Evolutionary conservation across 2,797 vertebrate genomes (phyloP).

Genomic region (Clarias pachynema): DNA sequence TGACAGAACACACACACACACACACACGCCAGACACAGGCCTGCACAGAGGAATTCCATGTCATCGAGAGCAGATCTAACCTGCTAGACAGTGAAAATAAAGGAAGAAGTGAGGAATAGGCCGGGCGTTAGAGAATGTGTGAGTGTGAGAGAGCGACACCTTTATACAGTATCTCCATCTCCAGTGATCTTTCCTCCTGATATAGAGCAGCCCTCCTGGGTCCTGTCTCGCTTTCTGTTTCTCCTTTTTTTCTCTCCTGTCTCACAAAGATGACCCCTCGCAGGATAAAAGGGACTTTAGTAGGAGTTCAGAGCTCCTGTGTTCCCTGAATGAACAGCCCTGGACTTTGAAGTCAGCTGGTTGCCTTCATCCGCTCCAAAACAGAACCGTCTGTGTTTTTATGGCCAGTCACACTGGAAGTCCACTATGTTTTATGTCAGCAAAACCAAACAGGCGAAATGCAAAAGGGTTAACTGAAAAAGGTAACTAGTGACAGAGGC

Average conservation of each 20-base stretch:
- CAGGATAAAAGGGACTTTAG: constrained; percentile 53
- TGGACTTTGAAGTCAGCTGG: constrained; percentile 53
- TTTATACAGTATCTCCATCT: constrained; percentile 41
- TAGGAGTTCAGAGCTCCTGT: constrained; percentile 54
- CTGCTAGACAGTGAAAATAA: constrained; percentile 21
- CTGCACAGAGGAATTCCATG: constrained; percentile 21
- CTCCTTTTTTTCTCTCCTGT: constrained; percentile 5
- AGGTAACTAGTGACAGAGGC: background rate
- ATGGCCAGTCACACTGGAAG: constrained; percentile 45
- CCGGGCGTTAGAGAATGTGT: constrained; percentile 11
- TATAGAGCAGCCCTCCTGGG: constrained; percentile 24
- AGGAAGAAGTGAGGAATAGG: constrained; percentile 21
- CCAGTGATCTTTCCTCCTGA: constrained; percentile 34
- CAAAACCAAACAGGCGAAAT: constrained; percentile 26
- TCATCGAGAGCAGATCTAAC: constrained; percentile 16
- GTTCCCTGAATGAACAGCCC: constrained; percentile 37
- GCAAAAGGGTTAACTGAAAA: background rate
- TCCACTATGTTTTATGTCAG: constrained; percentile 28
- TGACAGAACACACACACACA: constrained; percentile 51
- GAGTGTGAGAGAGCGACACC: constrained; percentile 15
- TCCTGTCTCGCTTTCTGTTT: constrained; percentile 23
- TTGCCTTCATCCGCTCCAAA: constrained; percentile 17
- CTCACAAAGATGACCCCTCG: constrained; percentile 33
- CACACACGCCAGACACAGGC: background rate
- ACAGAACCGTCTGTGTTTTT: constrained; percentile 49